phyloP scores from a whole-genome alignment of 35 echinoderm and acorn worm genomes.

The Holothuria glaberrima region DNA sequence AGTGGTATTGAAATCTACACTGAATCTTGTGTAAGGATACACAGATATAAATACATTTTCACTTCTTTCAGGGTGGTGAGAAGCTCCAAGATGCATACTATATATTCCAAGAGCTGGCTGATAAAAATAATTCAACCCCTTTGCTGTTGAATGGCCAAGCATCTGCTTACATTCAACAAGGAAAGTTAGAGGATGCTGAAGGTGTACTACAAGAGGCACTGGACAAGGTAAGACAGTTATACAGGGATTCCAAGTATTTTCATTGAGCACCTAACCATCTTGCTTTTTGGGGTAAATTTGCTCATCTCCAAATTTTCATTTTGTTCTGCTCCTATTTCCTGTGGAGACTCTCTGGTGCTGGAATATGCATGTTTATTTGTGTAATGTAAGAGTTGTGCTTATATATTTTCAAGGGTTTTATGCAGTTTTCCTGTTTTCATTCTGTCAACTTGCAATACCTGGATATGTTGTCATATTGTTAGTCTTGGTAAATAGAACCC shows the following conservation, averaged over 20 bases:
- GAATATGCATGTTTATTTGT: too few relatives aligned
- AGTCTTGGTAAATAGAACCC: too few relatives aligned
- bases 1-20: too few relatives aligned
- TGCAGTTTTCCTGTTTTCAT: too few relatives aligned
- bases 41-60: too few relatives aligned
- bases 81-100: conserved; percentile 99
- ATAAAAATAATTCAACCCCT: conserved; percentile 89
- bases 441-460: too few relatives aligned
- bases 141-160: conserved; percentile 93
- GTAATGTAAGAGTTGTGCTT: too few relatives aligned
- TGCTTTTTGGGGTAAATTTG: background rate
- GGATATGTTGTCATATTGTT: too few relatives aligned
- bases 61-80: conserved; percentile 79
- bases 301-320: background rate
- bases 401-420: too few relatives aligned
- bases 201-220: conserved; percentile 85
- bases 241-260: too few relatives aligned
- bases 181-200: conserved; percentile 93
- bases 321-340: background rate
- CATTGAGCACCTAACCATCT: background rate
- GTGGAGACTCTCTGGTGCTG: too few relatives aligned
- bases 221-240: conserved; percentile 76
- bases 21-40: too few relatives aligned
- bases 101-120: conserved; percentile 96
- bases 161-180: conserved; percentile 89